These are phyloP conservation scores for Limonius californicus DNA, from an alignment of 1,140 invertebrate genomes.

Conservation along the genomic window DNA sequence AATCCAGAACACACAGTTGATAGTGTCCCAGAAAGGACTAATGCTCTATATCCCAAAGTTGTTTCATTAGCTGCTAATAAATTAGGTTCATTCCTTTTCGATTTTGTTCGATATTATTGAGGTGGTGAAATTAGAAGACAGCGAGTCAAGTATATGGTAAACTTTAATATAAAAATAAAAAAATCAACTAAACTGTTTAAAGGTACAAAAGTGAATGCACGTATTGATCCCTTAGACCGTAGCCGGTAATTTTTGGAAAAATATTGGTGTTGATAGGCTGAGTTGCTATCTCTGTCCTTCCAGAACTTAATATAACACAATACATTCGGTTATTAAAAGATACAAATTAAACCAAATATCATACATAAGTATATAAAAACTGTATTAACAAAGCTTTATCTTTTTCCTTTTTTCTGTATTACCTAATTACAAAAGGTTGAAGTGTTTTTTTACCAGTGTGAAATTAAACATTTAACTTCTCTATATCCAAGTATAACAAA, in stretches of 20 bases:
- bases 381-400: constrained; percentile 17
- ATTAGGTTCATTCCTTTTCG: too few species aligned
- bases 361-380: constrained; percentile 7
- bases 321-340: neutral
- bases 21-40: too few species aligned
- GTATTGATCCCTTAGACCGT: neutral
- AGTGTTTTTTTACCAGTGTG: constrained; percentile 13
- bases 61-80: too few species aligned
- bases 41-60: too few species aligned
- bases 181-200: constrained; percentile 13
- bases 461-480: constrained; percentile 19
- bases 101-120: too few species aligned
- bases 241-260: neutral
- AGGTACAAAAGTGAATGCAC: constrained; percentile 15
- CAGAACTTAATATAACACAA: neutral
- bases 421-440: constrained; percentile 19
- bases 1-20: too few species aligned
- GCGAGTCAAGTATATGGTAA: too few species aligned
- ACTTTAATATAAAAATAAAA: too few species aligned
- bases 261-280: neutral
- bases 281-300: neutral
- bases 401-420: neutral
- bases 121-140: too few species aligned
- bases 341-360: neutral
- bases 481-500: constrained; percentile 17